These are phyloP conservation scores for Platalea minor DNA, from an alignment of 2,797 vertebrate genomes.

Conservation along the genomic window DNA sequence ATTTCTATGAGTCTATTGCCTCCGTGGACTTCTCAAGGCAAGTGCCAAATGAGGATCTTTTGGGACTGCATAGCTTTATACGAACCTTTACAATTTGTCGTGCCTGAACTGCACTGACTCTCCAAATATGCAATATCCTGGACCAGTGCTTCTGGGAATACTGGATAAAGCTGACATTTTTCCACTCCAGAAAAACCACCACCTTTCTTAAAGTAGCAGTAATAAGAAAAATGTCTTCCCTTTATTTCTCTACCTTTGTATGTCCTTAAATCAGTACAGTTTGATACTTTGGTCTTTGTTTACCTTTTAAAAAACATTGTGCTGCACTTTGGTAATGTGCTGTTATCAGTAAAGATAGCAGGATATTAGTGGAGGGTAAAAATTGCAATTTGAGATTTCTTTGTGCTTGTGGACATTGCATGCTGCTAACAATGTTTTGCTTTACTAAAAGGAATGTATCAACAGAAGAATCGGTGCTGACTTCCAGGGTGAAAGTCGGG, in stretches of 20 bases:
- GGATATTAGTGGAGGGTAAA: background rate
- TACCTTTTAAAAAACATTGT: background rate
- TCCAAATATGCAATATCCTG: constrained; percentile 12
- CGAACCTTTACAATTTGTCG: constrained; percentile 20
- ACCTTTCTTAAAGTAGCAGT: background rate
- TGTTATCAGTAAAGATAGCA: background rate
- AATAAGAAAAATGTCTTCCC: background rate
- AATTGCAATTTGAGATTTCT: background rate
- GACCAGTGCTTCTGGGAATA: constrained; percentile 10
- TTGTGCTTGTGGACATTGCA: background rate
- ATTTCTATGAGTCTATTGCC: constrained; percentile 36
- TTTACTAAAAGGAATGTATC: background rate
- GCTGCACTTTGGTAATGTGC: background rate
- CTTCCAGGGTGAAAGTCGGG: background rate
- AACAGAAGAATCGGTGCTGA: background rate
- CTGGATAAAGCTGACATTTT: constrained; percentile 23
- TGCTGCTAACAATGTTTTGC: background rate
- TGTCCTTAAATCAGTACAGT: background rate
- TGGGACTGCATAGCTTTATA: background rate
- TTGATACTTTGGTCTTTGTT: background rate
- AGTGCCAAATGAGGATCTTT: constrained; percentile 6
- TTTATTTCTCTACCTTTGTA: background rate
- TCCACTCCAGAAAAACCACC: constrained; percentile 7
- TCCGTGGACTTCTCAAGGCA: constrained; percentile 4
- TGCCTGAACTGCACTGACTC: constrained; percentile 38